Conservation (phyloP, 2,113 vertebrate genomes). For the Gallinago jamesoni region DNA sequence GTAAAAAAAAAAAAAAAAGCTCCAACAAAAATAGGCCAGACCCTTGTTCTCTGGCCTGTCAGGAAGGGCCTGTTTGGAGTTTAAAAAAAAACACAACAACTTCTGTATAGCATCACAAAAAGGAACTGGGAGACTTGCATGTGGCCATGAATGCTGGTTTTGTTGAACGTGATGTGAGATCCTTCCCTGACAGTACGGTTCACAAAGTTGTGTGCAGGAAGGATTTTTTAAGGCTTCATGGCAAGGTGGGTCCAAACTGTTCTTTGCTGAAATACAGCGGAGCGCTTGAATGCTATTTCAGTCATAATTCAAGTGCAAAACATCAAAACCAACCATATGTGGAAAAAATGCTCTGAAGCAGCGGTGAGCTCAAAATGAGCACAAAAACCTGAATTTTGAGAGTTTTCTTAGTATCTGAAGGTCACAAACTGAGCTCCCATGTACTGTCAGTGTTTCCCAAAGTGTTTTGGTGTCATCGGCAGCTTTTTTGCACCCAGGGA, state of each 20-base stretch:
- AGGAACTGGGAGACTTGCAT: background rate
- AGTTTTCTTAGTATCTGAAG: background rate
- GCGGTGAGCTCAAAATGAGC: background rate
- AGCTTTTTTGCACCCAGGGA: background rate
- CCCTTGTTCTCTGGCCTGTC: background rate
- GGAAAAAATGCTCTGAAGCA: background rate
- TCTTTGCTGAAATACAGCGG: background rate
- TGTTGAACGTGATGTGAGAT: rapidly evolving
- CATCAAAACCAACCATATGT: background rate
- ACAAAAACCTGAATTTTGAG: background rate
- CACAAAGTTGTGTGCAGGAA: background rate
- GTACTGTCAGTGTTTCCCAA: background rate
- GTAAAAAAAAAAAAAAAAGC: background rate
- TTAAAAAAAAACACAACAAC: background rate
- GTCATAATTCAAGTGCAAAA: background rate
- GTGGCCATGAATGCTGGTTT: rapidly evolving
- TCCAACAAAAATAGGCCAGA: background rate
- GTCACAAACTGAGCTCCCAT: rapidly evolving
- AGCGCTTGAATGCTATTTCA: background rate
- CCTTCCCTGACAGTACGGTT: background rate
- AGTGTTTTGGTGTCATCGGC: background rate
- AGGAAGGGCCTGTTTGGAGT: background rate
- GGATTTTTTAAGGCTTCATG: background rate
- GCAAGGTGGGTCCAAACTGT: background rate
- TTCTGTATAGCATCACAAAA: background rate